Evolutionary conservation across 2,113 vertebrate genomes (phyloP), one percentile per base, ranked within the genome.

Genomic region (Psettodes erumei): DNA sequence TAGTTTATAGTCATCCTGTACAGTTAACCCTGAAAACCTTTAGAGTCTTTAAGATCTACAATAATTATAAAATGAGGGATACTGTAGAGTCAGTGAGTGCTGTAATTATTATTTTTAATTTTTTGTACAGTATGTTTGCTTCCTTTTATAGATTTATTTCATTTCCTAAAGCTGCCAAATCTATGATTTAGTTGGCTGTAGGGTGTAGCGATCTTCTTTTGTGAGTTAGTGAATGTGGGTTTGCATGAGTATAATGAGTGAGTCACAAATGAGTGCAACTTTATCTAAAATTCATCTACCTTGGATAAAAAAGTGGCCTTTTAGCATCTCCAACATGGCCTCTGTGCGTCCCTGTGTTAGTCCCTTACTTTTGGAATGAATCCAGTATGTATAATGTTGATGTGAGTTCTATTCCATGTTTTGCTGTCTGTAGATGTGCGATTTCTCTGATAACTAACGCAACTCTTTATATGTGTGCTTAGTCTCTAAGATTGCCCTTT

Each of bases 251-350:
- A 43, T 68, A 45, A 32, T 8, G 50, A 80, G 56, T 63, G 53
- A 72, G 61, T 74, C 43, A 43, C 59, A 69, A 53, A 62, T 33
- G 65, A 83, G 66, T 81, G 74, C 48, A 65, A 71, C 61, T 55
- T 75, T 19, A 78, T 83, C 60, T 43, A 76, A 84, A 82, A 84
- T 83, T 88, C 47, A 79, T 81, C 84, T 85, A 90, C 89, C 83
- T 91, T 88, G 75, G 75, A 89, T 87, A 85, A 71, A 83, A 83
- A 83, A 83, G 91, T 92, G 91, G 89, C 90, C 91, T 92, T 93
- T 92, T 83, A 88, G 85, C 86, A 89, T 86, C 75, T 88, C 82
- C 88, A 83, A 74, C 79, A 73, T 43, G 87, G 89, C 88, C 89
- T 91, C 86, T 65, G 73, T 86, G 71, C 53, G 72, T 89, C 75